These are phyloP conservation scores for Pangasius sanitwongsei DNA, from an alignment of 2,797 vertebrate genomes.

Conservation along the genomic window DNA sequence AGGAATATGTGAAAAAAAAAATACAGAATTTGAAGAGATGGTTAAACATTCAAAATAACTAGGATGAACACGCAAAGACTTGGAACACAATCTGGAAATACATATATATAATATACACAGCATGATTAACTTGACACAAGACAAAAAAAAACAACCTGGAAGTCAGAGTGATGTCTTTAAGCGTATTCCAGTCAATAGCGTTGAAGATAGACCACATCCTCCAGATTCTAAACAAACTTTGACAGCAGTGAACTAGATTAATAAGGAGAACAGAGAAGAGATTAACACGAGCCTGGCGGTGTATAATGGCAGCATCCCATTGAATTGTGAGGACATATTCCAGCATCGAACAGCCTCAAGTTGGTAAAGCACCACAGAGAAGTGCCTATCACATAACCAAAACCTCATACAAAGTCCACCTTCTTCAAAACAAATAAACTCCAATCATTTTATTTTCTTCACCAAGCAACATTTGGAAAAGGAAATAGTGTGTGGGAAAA, in stretches of 20 bases:
- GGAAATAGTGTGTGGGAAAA: background rate
- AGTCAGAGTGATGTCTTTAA: background rate
- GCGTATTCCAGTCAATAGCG: background rate
- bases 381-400: background rate
- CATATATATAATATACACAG: background rate
- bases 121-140: background rate
- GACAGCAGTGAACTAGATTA: background rate
- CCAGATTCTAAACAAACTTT: background rate
- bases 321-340: background rate
- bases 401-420: background rate
- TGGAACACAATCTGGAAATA: background rate
- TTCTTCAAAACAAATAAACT: background rate
- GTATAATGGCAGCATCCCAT: background rate
- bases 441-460: background rate
- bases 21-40: too few species aligned
- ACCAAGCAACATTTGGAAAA: background rate
- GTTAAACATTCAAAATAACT: background rate
- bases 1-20: background rate
- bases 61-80: background rate
- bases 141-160: background rate
- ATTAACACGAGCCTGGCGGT: background rate
- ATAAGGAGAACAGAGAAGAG: background rate
- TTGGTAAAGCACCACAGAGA: background rate
- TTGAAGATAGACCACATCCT: background rate
- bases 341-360: background rate